These are phyloP conservation scores for Heteronetta atricapilla DNA, from an alignment of 2,113 vertebrate species.

Conservation along the genomic window DNA sequence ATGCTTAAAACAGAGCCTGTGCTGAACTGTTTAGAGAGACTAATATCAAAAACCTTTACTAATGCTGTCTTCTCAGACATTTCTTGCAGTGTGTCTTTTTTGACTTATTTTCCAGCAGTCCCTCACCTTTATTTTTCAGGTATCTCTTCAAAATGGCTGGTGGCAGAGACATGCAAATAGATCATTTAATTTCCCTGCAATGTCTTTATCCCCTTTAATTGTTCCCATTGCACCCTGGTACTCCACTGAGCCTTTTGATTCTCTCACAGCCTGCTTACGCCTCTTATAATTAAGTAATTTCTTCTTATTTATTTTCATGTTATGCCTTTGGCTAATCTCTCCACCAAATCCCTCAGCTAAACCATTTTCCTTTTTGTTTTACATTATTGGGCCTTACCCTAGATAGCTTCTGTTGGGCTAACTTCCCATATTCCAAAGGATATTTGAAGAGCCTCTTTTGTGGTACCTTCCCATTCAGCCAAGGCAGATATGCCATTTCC, in stretches of 20 bases:
- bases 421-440: conserved; percentile 19
- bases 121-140: not conserved
- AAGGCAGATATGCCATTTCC: not conserved
- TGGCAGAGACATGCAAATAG: conserved; percentile 18
- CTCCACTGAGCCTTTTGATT: conserved; percentile 49
- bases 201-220: conserved; percentile 63
- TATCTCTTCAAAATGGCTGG: conserved; percentile 2
- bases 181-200: conserved; percentile 50
- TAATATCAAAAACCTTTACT: not conserved
- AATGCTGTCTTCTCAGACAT: not conserved
- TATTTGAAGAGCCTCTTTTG: conserved; percentile 16
- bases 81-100: not conserved
- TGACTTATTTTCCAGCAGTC: not conserved
- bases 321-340: conserved; percentile 63
- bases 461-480: conserved; percentile 28
- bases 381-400: not conserved
- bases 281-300: conserved; percentile 61
- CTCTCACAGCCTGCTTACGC: conserved; percentile 38
- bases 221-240: conserved; percentile 55
- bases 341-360: conserved; percentile 56
- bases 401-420: not conserved
- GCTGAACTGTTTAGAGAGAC: not conserved
- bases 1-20: not conserved
- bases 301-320: conserved; percentile 66
- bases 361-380: conserved; percentile 17